Evolutionary conservation across 2,888 invertebrate genomes (phyloP), one percentile per base, ranked within the genome.

Genomic region (Drosophila peninsularis): DNA sequence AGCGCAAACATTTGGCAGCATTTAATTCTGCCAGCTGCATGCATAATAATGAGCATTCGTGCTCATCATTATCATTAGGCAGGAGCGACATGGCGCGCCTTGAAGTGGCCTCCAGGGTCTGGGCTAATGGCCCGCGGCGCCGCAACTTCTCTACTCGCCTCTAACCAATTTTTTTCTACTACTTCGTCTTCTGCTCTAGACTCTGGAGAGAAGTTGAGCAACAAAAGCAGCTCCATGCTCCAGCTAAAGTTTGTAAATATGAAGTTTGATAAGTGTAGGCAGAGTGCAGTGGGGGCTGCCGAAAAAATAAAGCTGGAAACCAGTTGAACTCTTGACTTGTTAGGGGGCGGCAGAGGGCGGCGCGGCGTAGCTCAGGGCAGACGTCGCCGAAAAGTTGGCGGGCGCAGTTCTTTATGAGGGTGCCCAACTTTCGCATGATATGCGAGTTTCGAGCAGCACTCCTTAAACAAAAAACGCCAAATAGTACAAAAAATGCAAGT

Each of bases 61-160:
- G 71, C 87, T 87, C 78, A 83, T 87, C 78, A 83, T 83, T 84
- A 87, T 87, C 82, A 83, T 83, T 86, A 86, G 79, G 61, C 61
- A 76, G 61, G 53, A 58, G 57, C 39, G 58, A 49, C 42, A 68
- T 45, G 62, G 47, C 62, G 68, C 73, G 54, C 63, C 73, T 70
- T 62, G 79, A 86, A 86, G 84, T 83, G 82, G 72, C 80, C 83
- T 78, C 87, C 65, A 79, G 87, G 75, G 84, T 71, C 76, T 81
- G 57, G 62, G 82, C 83, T 83, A 83, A 83, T 83, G 83, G 83
- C 75, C 73, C 78, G 82, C 84, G 87, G 85, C 84, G 75, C 71
- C 75, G 70, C 65, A 78, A 74, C 52, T 70, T 72, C 49, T 21
- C 14, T 24, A n/a, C 52, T 17, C 6, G 9, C 30, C 37, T 37